A percentile compares a stretch with the other conserved stretches of the same genome.
Conservation (phyloP, 2,888 invertebrate genomes). For the Tetragonula carbonaria region DNA sequence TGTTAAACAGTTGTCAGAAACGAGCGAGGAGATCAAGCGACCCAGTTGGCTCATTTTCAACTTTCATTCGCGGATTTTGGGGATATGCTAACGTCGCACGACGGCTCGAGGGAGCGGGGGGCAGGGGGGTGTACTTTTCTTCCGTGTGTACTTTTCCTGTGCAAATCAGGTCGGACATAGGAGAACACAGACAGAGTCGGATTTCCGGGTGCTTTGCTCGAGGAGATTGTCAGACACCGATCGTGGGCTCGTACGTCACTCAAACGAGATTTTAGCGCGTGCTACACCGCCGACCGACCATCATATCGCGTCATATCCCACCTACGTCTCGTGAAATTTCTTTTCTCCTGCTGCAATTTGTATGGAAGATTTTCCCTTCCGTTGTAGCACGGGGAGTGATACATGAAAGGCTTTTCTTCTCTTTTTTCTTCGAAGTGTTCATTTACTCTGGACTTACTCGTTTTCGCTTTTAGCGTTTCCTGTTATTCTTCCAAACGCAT, state of each 20-base stretch:
- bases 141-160: slow-evolving; percentile 63
- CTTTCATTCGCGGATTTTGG: slow-evolving; percentile 63
- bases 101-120: not conserved
- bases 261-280: slow-evolving; percentile 26
- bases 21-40: slow-evolving; percentile 73
- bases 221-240: slow-evolving; percentile 34
- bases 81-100: slow-evolving; percentile 58
- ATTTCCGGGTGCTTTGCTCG: slow-evolving; percentile 21
- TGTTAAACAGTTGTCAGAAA: not conserved
- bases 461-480: not conserved
- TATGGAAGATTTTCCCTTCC: not conserved
- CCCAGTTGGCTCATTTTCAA: slow-evolving; percentile 74
- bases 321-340: not conserved
- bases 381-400: not conserved
- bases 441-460: slow-evolving; percentile 1
- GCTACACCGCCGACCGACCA: not conserved
- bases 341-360: not conserved
- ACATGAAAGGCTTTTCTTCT: not conserved
- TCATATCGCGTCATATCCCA: not conserved
- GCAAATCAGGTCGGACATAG: slow-evolving; percentile 55
- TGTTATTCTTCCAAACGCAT: not conserved
- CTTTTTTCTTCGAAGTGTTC: not conserved
- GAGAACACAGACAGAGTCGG: slow-evolving; percentile 32
- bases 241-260: slow-evolving; percentile 18
- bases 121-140: not conserved